phyloP scores from a whole-genome alignment of 2,888 invertebrate genomes.

The Acleris emargana region DNA sequence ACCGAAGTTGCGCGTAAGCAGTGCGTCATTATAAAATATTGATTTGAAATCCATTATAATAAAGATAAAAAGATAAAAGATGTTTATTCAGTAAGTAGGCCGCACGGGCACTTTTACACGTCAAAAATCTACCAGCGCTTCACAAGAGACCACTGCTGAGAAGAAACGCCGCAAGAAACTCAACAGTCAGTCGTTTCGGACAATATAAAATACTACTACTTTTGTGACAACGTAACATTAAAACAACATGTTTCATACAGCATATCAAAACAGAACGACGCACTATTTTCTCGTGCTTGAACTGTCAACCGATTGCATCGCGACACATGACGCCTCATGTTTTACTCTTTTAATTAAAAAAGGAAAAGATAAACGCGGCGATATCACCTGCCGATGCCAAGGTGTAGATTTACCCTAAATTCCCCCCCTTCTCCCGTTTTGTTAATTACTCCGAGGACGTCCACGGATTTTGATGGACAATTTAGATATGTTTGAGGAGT shows the following conservation, averaged over 20 bases:
- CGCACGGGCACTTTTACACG: no score
- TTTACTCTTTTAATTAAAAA: conserved; percentile 62
- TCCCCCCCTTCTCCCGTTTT: conserved; percentile 53
- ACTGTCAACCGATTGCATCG: conserved; percentile 61
- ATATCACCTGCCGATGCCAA: conserved; percentile 77
- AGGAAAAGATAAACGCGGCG: conserved; percentile 55
- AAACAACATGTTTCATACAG: not conserved
- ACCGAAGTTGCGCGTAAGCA: no score
- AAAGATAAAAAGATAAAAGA: no score
- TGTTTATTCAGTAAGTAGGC: no score
- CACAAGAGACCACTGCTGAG: no score
- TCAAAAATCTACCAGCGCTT: no score
- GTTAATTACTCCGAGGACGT: conserved; percentile 51
- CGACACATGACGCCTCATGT: conserved; percentile 66
- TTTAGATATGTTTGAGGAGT: conserved; percentile 17
- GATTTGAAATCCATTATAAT: no score
- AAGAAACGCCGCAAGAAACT: no score
- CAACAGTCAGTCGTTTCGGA: no score
- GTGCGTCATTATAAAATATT: no score
- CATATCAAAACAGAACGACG: not conserved
- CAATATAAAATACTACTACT: no score
- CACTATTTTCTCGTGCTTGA: conserved; percentile 14
- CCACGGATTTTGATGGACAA: conserved; percentile 35
- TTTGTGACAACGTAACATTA: no score
- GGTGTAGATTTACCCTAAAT: conserved; percentile 77